A percentile compares a stretch with the other conserved stretches of the same genome.
Evolutionary conservation across 92 coral and sea anemone species (phyloP).

Genomic region (Bergia puertoricense): DNA sequence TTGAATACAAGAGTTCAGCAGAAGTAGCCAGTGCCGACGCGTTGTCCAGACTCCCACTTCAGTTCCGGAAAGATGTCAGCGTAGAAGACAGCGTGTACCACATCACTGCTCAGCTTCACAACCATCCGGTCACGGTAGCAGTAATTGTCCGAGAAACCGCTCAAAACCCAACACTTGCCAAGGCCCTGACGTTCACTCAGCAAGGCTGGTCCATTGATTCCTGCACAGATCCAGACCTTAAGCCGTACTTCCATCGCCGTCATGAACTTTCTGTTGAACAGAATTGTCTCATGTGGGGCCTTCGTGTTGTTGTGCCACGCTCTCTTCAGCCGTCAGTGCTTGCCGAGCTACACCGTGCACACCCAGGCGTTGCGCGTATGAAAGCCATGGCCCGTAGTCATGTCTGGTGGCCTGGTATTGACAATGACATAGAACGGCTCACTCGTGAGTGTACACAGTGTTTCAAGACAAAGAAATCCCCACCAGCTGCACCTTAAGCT

Average conservation of each 20-base stretch:
- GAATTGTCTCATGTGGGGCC: constrained; percentile 47
- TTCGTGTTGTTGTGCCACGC: constrained; percentile 44
- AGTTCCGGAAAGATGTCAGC: background rate
- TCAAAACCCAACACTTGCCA: background rate
- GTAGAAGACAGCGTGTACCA: constrained; percentile 27
- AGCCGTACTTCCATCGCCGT: constrained; percentile 27
- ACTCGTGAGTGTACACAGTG: constrained; percentile 45
- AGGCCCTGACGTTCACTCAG: constrained; percentile 1
- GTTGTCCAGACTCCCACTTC: constrained; percentile 34
- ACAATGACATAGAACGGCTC: constrained; percentile 40
- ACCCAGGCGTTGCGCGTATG: constrained; percentile 60
- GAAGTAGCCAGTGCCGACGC: constrained; percentile 42
- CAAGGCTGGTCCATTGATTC: background rate
- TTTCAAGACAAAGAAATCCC: constrained; percentile 33
- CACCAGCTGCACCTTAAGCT: constrained; percentile 35
- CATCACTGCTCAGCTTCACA: background rate
- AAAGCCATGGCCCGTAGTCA: constrained; percentile 49
- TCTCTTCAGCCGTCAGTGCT: constrained; percentile 27
- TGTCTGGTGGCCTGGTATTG: constrained; percentile 53
- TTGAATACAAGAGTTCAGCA: background rate
- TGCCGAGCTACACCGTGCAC: constrained; percentile 46
- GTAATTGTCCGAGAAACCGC: background rate
- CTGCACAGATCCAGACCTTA: background rate
- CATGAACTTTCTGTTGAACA: constrained; percentile 8
- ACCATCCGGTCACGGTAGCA: constrained; percentile 26